A percentile compares a stretch with the other conserved stretches of the same genome.
Evolutionary conservation across 2,797 vertebrate genomes (phyloP).

Genomic region (Gorsachius magnificus): DNA sequence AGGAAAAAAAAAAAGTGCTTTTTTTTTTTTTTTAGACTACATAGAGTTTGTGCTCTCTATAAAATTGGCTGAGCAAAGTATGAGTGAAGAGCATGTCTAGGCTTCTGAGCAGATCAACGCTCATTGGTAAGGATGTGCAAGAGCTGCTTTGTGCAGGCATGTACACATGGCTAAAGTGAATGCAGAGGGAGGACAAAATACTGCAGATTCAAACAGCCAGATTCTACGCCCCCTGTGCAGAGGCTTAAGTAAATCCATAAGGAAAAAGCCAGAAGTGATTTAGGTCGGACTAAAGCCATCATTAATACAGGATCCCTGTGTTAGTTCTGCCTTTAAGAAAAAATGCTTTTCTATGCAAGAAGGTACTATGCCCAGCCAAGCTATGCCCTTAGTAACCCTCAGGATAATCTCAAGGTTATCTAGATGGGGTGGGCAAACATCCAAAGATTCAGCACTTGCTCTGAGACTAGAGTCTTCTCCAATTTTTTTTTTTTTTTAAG

Average conservation of each 20-base stretch:
- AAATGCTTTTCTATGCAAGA: not conserved
- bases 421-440: not conserved
- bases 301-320: not conserved
- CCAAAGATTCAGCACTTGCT: not conserved
- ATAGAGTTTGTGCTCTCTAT: not conserved
- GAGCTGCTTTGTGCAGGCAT: not conserved
- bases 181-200: not conserved
- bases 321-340: not conserved
- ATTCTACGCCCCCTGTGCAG: not conserved
- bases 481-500: too few species aligned
- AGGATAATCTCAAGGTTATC: not conserved
- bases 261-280: constrained; percentile 13
- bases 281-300: not conserved
- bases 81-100: not conserved
- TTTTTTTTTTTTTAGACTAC: not conserved
- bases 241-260: not conserved
- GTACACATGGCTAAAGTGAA: not conserved
- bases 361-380: not conserved
- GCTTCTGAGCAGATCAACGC: not conserved
- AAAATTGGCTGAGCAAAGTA: not conserved
- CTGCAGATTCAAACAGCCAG: not conserved
- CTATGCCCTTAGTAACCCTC: not conserved
- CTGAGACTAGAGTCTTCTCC: not conserved
- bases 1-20: too few species aligned
- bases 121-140: not conserved